phyloP scores from a whole-genome alignment of 2,888 invertebrate species.

The Mesochorus sp. region DNA sequence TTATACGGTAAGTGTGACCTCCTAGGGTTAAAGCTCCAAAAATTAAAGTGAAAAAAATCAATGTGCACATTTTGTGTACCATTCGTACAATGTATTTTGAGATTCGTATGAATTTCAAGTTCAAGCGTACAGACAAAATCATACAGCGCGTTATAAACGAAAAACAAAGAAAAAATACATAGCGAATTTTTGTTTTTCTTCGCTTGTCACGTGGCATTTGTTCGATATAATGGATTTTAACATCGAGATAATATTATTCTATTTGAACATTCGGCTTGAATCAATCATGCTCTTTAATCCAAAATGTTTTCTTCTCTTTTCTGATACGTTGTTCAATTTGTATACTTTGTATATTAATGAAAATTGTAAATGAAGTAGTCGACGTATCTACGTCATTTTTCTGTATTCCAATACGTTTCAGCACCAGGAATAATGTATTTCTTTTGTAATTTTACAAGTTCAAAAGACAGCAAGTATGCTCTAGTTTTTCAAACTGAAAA shows the following conservation, averaged over 20 bases:
- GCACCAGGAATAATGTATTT: no score
- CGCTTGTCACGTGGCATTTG: constrained; percentile 37
- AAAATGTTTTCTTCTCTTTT: not conserved
- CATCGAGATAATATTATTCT: constrained; percentile 63
- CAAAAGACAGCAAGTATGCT: no score
- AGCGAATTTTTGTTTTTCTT: constrained; percentile 9
- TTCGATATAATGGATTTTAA: constrained; percentile 62
- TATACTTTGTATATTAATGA: no score
- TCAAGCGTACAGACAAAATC: constrained; percentile 64
- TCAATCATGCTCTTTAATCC: not conserved
- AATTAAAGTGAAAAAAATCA: constrained; percentile 20
- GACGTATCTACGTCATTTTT: no score
- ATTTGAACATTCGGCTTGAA: constrained; percentile 42
- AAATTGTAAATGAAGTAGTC: no score
- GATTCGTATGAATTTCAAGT: constrained; percentile 58
- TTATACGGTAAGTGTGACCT: no score
- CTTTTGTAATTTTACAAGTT: no score
- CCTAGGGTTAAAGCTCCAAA: no score
- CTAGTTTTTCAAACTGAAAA: no score
- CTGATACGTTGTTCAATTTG: constrained; percentile 9
- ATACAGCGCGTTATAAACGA: constrained; percentile 35
- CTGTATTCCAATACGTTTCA: no score
- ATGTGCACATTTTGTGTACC: constrained; percentile 12
- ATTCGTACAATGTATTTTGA: constrained; percentile 67
- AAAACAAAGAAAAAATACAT: constrained; percentile 46